These are phyloP conservation scores for Magallana ariakensis DNA, from an alignment of 1,140 invertebrate species.

Conservation along the genomic window DNA sequence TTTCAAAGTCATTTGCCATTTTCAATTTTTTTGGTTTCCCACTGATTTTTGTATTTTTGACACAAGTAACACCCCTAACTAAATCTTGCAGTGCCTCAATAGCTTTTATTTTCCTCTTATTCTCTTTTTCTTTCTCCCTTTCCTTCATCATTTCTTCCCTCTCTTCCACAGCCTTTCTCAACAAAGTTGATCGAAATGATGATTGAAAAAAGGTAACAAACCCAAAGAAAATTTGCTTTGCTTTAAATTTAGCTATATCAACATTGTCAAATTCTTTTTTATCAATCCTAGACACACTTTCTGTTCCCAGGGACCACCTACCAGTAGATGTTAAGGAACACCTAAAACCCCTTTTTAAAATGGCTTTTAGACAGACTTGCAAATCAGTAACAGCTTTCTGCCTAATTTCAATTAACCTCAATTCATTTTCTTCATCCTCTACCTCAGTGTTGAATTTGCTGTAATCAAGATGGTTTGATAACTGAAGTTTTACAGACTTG, in stretches of 20 bases:
- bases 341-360: neutral
- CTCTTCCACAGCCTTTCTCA: conserved; percentile 29
- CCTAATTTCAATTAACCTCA: conserved; percentile 39
- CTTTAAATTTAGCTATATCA: conserved; percentile 14
- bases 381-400: conserved; percentile 82
- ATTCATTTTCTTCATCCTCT: conserved; percentile 65
- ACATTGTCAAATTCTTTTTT: neutral
- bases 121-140: conserved; percentile 25
- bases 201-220: conserved; percentile 39
- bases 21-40: neutral
- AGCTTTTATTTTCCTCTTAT: conserved; percentile 24
- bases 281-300: neutral
- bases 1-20: neutral
- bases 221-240: conserved; percentile 84
- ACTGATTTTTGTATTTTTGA: neutral
- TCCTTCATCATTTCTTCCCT: neutral
- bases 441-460: conserved; percentile 1
- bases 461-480: neutral
- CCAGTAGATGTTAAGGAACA: neutral
- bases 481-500: conserved; percentile 17
- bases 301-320: neutral
- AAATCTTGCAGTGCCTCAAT: neutral
- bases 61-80: neutral
- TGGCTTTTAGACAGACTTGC: conserved; percentile 85
- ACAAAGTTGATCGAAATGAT: conserved; percentile 5